A percentile compares a stretch with the other conserved stretches of the same genome.
Evolutionary conservation across 2,888 invertebrate species (phyloP).

Genomic region (Homarus gammarus): DNA sequence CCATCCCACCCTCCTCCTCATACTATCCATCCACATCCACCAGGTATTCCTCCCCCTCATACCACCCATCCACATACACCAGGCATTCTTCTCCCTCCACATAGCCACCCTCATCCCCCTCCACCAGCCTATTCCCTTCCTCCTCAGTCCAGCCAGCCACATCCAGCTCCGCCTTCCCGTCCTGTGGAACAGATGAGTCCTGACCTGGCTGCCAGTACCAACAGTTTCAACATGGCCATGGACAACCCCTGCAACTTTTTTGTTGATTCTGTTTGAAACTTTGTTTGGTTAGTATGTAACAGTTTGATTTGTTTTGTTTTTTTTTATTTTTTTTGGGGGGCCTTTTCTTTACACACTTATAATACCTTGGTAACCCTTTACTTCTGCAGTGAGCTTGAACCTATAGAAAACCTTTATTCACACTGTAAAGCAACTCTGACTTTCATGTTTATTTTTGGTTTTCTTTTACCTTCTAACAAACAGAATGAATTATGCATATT

Average conservation of each 20-base stretch:
- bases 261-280: slow-evolving; percentile 75
- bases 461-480: no score
- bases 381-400: no score
- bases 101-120: slow-evolving; percentile 40
- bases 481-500: no score
- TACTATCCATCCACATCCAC: slow-evolving; percentile 27
- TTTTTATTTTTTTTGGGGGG: not conserved
- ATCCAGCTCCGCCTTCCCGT: slow-evolving; percentile 52
- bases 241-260: slow-evolving; percentile 75
- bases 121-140: slow-evolving; percentile 42
- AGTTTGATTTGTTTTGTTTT: slow-evolving; percentile 1
- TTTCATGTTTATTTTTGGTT: no score
- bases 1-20: slow-evolving; percentile 29
- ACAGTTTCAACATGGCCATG: slow-evolving; percentile 74
- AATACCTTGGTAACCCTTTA: no score
- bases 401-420: no score
- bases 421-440: no score
- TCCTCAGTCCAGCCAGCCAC: slow-evolving; percentile 45
- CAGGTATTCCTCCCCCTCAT: slow-evolving; percentile 26
- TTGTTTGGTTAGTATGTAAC: slow-evolving; percentile 66
- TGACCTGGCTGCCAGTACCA: slow-evolving; percentile 71
- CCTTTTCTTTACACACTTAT: not conserved
- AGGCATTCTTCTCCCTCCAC: slow-evolving; percentile 27
- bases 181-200: slow-evolving; percentile 69
- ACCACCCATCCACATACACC: slow-evolving; percentile 29